Evolutionary conservation across 2,797 vertebrate genomes (phyloP), one percentile per base, ranked within the genome.

Genomic region (Bovichtus variegatus): DNA sequence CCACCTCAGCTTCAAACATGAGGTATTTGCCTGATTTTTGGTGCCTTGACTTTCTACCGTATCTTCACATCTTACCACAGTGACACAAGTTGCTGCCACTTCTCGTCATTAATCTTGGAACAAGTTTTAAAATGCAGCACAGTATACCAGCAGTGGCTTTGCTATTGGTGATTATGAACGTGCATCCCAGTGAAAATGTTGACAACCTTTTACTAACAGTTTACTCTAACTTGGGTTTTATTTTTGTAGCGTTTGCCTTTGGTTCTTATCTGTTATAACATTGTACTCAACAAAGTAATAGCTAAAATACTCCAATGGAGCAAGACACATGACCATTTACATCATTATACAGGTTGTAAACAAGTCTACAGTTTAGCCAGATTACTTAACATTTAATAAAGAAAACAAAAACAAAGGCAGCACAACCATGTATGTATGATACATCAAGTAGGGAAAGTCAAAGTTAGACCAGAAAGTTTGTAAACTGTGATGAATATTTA

Each of bases 1-100:
- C 93, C 49, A 90, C 76, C 34, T 89, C 90, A 15, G 55, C 84
- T 27, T 95, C 93, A 74, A 83, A 87, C 40, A 94, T 93, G 81
- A 95, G 94, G 94, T 95, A 91, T 55, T 63, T 60, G 5, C 29
- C 23, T 10, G 23, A 62, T 21, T 51, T 16, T 0, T 2, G 61
- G 40, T 40, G 3, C 9, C 15, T 27, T 54, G 18, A 57, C 9
- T 27, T 19, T 19, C 69, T 40, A 2, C 4, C 2, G 1, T 41
- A 6, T 31, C 12, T 54, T 58, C 2, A 65, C 16, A 2, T 71
- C 2, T 34, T 8, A 55, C 29, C 29, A 2, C 38, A 27, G 27
- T 60, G 44, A 67, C 4, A 21, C 15, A 15, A 25, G n/a, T 21
- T 31, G 34, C 23, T 69, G 31, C 47, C 25, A 31, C 3, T 2